phyloP scores from a whole-genome alignment of 30 jellyfish, hydroid and myxozoan genomes.

The Pseudorhiza aurosa region DNA sequence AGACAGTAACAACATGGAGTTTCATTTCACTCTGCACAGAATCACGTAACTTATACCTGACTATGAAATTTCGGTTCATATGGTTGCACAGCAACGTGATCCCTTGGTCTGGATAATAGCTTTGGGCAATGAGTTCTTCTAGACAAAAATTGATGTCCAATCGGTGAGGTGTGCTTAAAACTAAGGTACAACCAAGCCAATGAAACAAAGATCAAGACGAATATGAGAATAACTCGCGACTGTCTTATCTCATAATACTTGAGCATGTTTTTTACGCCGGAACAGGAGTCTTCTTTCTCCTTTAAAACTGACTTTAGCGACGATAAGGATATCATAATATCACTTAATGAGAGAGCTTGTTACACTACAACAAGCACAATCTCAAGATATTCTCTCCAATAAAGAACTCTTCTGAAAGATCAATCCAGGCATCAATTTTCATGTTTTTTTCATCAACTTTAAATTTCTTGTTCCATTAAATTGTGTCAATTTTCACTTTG shows the following conservation, averaged over 20 bases:
- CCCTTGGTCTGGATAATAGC: constrained; percentile 47
- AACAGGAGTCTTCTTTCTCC: constrained; percentile 7
- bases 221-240: constrained; percentile 50
- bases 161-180: constrained; percentile 8
- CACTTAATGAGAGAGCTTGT: too few species aligned
- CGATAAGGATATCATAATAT: constrained; percentile 55
- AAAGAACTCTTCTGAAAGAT: too few species aligned
- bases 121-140: constrained; percentile 28
- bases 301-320: constrained; percentile 6
- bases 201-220: constrained; percentile 1
- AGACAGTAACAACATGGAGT: too few species aligned
- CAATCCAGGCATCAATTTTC: too few species aligned
- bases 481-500: too few species aligned
- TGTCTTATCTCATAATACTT: constrained; percentile 38
- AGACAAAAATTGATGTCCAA: not conserved
- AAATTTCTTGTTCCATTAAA: too few species aligned
- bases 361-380: too few species aligned
- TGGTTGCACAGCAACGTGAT: constrained; percentile 32
- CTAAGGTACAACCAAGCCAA: constrained; percentile 38
- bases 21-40: too few species aligned
- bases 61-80: not conserved
- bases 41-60: too few species aligned
- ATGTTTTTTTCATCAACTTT: too few species aligned
- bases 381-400: too few species aligned
- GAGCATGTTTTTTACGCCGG: constrained; percentile 8